phyloP scores from a whole-genome alignment of 1,140 invertebrate species.

The Chrysomallon squamiferum region DNA sequence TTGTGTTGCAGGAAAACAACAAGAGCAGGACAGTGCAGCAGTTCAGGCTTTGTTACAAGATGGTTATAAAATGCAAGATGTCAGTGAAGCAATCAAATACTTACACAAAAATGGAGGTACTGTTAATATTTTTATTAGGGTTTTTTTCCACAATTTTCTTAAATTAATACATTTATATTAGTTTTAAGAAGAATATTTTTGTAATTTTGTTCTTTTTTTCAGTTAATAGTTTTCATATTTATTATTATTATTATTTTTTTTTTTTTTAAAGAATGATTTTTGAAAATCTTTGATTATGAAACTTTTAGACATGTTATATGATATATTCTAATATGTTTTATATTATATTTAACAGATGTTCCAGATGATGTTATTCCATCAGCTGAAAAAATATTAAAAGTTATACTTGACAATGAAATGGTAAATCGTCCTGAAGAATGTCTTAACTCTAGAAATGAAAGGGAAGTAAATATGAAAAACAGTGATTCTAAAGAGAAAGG shows the following conservation, averaged over 20 bases:
- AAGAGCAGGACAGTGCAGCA: background rate
- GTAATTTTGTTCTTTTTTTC: background rate
- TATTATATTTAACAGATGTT: too few species aligned
- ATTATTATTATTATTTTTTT: background rate
- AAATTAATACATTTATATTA: background rate
- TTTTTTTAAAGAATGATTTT: background rate
- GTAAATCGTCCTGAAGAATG: too few species aligned
- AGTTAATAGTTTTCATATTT: background rate
- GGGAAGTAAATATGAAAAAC: too few species aligned
- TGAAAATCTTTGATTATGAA: too few species aligned
- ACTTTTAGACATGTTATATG: too few species aligned
- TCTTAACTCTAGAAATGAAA: too few species aligned
- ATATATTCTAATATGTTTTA: too few species aligned
- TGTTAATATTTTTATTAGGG: background rate
- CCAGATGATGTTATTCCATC: too few species aligned
- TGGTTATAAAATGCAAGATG: background rate
- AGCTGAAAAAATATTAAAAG: too few species aligned
- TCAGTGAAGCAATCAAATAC: background rate
- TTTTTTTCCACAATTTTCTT: background rate
- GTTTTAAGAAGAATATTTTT: background rate
- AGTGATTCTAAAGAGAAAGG: too few species aligned
- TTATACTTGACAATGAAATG: too few species aligned
- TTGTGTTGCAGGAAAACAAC: too few species aligned
- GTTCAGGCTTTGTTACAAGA: background rate
- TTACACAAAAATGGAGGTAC: slow-evolving; percentile 1